These are phyloP conservation scores for Hymenopus coronatus DNA, from an alignment of 2,888 invertebrate species.

Conservation along the genomic window DNA sequence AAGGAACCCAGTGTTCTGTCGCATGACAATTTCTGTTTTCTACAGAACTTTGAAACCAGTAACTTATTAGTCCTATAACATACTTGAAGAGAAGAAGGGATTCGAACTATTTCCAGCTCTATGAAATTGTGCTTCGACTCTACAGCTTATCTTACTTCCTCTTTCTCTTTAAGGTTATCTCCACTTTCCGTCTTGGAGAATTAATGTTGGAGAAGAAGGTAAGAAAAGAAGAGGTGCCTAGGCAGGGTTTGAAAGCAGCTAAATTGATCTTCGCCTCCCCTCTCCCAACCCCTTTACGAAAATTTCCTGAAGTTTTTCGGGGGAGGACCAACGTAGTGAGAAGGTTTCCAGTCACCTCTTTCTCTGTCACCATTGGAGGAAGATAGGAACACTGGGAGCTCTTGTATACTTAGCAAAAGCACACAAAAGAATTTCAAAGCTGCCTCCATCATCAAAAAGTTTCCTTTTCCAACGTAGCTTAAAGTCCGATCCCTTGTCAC, in stretches of 20 bases:
- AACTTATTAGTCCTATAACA: too few relatives aligned
- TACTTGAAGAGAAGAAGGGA: too few relatives aligned
- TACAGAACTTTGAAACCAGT: too few relatives aligned
- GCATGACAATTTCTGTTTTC: too few relatives aligned
- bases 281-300: neutral
- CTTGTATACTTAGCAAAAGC: conserved; percentile 19
- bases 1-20: too few relatives aligned
- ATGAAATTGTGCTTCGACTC: neutral
- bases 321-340: neutral
- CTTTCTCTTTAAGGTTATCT: neutral
- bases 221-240: neutral
- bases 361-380: neutral
- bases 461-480: neutral
- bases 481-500: neutral
- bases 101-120: neutral
- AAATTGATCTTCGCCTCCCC: neutral
- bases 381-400: neutral
- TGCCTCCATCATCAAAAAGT: conserved; percentile 14
- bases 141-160: neutral
- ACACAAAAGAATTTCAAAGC: conserved; percentile 19
- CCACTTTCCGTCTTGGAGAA: neutral
- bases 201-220: neutral
- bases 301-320: neutral
- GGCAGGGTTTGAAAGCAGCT: neutral
- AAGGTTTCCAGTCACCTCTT: neutral